Base-by-base conservation (phyloP, 2,113 vertebrate genomes). In the Merops nubicus region DNA sequence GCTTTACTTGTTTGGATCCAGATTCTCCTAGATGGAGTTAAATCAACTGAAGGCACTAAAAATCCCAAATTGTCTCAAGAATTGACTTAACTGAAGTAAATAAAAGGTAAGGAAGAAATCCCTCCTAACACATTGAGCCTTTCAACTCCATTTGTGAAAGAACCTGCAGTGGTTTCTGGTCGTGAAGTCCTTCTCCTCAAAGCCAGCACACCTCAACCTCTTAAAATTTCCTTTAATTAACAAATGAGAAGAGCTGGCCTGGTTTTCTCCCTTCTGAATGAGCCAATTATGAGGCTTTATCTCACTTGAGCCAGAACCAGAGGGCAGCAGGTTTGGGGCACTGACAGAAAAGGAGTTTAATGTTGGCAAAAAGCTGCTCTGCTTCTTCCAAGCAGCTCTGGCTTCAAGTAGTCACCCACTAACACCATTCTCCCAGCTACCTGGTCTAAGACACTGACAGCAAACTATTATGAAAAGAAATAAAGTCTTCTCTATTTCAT, bases 361-460 rank as follows among this genome's bases (percentile, higher is more conserved):
- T n/a, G n/a, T n/a, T n/a, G n/a, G n/a, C n/a, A n/a, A n/a, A 68
- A 53, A 64, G 33, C 75, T 16, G 59, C 68, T 38, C 5, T 9
- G 81, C 34, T 2, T 67, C n/a, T 42, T 17, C 16, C 31, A 8
- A 25, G 63, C 31, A 38, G 0, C 40, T 11, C 67, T 47, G 51
- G 26, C 33, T 33, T 8, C 26, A 2, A 5, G 12, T 0, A 8
- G 15, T 9, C 53, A 43, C 21, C 36, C 17, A 2, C 20, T 2
- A 20, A 21, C 42, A 8, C 18, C 15, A 2, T 26, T 15, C 60
- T n/a, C n/a, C n/a, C n/a, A n/a, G n/a, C n/a, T n/a, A n/a, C n/a
- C n/a, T n/a, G n/a, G n/a, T n/a, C n/a, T n/a, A n/a, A n/a, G n/a
- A n/a, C n/a, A n/a, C n/a, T n/a, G n/a, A n/a, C n/a, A n/a, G n/a